Percentiles rank a stretch among this genome's conserved stretches.
phyloP scores from a whole-genome alignment of 2,797 vertebrate species.

The Chrysocyon brachyurus region DNA sequence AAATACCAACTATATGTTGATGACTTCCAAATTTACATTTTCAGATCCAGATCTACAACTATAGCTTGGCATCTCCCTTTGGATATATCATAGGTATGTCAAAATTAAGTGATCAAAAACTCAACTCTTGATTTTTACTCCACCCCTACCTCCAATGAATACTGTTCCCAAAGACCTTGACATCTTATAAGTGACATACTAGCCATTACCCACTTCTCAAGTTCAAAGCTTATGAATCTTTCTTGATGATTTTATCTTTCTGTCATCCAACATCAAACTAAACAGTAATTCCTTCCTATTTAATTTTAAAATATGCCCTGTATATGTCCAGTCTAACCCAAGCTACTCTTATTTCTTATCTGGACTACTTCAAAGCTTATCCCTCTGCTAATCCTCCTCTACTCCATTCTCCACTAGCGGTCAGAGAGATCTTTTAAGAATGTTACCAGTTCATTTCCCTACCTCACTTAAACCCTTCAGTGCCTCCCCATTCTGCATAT shows the following conservation, averaged over 20 bases:
- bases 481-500: not conserved
- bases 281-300: not conserved
- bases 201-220: not conserved
- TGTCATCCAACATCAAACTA: not conserved
- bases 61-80: not conserved
- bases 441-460: not conserved
- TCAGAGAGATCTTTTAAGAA: not conserved
- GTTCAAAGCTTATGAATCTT: not conserved
- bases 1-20: not conserved
- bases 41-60: not conserved
- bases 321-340: not conserved
- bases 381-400: not conserved
- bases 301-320: not conserved
- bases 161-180: not conserved
- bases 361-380: not conserved
- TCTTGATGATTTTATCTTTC: not conserved
- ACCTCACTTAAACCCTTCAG: not conserved
- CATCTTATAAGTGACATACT: not conserved
- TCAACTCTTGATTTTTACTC: not conserved
- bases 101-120: not conserved
- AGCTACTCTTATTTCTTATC: not conserved
- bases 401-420: not conserved
- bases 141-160: not conserved
- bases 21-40: not conserved
- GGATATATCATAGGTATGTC: not conserved